Percentiles rank a stretch among this genome's conserved stretches.
phyloP scores from a whole-genome alignment of 1,140 invertebrate genomes.

The Chironomus striatipennis region DNA sequence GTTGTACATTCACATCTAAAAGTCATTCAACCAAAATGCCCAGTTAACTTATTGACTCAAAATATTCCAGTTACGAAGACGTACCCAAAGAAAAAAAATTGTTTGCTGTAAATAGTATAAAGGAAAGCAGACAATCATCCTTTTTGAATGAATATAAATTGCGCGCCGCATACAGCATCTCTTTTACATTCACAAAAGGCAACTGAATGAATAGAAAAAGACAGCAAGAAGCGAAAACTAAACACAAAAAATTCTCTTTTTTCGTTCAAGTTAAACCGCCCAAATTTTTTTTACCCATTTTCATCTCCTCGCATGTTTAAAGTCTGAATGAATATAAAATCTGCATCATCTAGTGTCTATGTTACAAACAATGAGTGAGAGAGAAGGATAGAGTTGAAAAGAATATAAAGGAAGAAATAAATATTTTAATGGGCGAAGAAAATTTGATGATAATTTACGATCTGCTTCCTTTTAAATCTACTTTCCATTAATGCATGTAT shows the following conservation, averaged over 20 bases:
- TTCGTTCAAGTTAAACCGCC: background rate
- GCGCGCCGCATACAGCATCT: background rate
- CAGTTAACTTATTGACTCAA: no score
- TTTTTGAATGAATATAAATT: conserved; percentile 20
- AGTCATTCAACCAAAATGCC: no score
- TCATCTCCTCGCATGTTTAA: background rate
- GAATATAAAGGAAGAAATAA: background rate
- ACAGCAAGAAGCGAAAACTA: background rate
- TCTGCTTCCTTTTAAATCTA: background rate
- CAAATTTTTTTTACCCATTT: background rate
- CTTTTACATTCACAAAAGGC: background rate
- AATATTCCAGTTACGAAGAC: no score
- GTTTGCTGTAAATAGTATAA: background rate
- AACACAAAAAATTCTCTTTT: background rate
- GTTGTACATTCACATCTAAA: no score
- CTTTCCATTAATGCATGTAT: background rate
- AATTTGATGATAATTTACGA: conserved; percentile 9
- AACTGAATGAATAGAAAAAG: background rate
- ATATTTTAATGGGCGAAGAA: background rate
- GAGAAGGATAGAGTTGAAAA: background rate
- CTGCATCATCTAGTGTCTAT: no score
- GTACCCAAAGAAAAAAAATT: background rate
- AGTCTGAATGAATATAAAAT: background rate
- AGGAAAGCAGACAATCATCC: conserved; percentile 17
- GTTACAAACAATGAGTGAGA: no score